A percentile compares a stretch with the other conserved stretches of the same genome.
phyloP scores from a whole-genome alignment of 2,888 invertebrate species.

The Seira musarum region DNA sequence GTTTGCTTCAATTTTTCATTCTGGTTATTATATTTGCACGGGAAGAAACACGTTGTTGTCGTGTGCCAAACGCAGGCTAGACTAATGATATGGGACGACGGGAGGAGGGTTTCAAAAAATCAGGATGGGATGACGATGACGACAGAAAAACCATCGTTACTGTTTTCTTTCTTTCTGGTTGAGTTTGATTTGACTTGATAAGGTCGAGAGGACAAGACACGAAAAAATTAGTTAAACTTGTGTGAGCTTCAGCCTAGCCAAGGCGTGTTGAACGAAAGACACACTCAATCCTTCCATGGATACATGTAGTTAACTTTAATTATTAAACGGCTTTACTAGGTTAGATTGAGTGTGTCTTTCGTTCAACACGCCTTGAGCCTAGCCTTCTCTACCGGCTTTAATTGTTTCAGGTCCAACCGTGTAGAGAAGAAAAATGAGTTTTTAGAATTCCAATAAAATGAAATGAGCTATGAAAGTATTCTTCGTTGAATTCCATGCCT shows the following conservation, averaged over 20 bases:
- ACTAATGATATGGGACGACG: slow-evolving; percentile 10
- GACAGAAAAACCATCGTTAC: background rate
- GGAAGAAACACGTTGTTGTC: slow-evolving; percentile 9
- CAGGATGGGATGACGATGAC: background rate
- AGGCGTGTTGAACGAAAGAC: too few species aligned
- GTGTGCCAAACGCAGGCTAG: slow-evolving; percentile 4
- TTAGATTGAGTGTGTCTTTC: too few species aligned
- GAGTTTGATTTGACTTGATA: background rate
- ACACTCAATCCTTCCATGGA: too few species aligned
- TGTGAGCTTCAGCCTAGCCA: too few species aligned
- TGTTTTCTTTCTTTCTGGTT: background rate
- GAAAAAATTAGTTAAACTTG: background rate
- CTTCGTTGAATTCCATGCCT: slow-evolving; percentile 16
- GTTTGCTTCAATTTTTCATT: background rate
- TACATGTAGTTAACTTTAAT: too few species aligned
- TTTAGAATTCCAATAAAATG: slow-evolving; percentile 44
- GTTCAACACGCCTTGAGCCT: too few species aligned
- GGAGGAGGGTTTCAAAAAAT: too few species aligned
- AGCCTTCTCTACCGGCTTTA: background rate
- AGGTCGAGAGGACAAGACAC: background rate
- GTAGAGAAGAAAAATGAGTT: slow-evolving; percentile 16
- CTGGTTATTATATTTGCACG: background rate
- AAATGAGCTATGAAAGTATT: slow-evolving; percentile 48
- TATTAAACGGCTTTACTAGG: too few species aligned
- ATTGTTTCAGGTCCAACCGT: slow-evolving; percentile 4